A percentile compares a stretch with the other conserved stretches of the same genome.
These are phyloP conservation scores for Platycheirus albimanus DNA, from an alignment of 2,888 invertebrate genomes.

Conservation along the genomic window DNA sequence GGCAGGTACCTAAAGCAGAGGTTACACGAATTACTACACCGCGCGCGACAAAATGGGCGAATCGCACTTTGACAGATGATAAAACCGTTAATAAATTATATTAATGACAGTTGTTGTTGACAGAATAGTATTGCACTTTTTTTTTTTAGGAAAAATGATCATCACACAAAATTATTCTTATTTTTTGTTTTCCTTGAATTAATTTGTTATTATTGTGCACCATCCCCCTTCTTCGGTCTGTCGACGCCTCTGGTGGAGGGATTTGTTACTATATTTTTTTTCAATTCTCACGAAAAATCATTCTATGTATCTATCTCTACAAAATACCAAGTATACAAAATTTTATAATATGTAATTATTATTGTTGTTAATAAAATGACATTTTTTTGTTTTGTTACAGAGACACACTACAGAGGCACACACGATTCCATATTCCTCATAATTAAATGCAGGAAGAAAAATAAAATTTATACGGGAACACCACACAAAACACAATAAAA, in stretches of 20 bases:
- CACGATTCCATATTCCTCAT: neutral
- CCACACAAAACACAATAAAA: too few species aligned
- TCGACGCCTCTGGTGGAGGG: neutral
- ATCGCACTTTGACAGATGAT: slow-evolving; percentile 21
- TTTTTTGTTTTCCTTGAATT: neutral
- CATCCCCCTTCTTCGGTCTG: neutral
- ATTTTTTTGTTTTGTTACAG: slow-evolving; percentile 25
- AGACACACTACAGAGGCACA: neutral
- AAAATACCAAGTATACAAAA: neutral
- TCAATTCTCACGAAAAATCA: slow-evolving; percentile 16
- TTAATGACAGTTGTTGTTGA: slow-evolving; percentile 2
- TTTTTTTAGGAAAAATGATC: slow-evolving; percentile 69
- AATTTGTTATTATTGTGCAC: too few species aligned
- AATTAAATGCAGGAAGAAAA: slow-evolving; percentile 10
- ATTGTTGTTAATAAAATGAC: slow-evolving; percentile 19
- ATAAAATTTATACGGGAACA: slow-evolving; percentile 16
- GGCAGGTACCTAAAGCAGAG: too few species aligned
- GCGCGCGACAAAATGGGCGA: slow-evolving; percentile 18
- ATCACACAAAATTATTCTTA: too few species aligned
- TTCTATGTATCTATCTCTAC: neutral
- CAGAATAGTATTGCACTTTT: slow-evolving; percentile 23
- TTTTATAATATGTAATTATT: neutral
- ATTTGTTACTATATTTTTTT: neutral
- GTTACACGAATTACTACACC: too few species aligned
- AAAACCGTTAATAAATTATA: slow-evolving; percentile 6